These are phyloP conservation scores for Pica pica DNA, from an alignment of 2,113 vertebrate genomes.

Conservation along the genomic window DNA sequence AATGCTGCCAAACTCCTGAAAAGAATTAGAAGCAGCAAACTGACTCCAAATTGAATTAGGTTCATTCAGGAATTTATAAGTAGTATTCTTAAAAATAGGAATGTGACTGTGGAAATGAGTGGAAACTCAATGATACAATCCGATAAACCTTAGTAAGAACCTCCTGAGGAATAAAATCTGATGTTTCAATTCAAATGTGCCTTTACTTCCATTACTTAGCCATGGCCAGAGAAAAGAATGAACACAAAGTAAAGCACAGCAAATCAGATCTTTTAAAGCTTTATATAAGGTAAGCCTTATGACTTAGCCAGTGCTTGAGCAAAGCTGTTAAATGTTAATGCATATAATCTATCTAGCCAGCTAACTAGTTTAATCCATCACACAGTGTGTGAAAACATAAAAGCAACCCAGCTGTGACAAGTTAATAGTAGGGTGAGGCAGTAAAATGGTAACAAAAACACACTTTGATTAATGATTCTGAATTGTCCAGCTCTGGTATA, in stretches of 20 bases:
- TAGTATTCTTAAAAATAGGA: neutral
- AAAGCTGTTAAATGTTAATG: slow-evolving; percentile 69
- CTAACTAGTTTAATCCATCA: slow-evolving; percentile 79
- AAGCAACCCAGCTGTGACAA: slow-evolving; percentile 69
- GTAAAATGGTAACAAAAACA: slow-evolving; percentile 64
- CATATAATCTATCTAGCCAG: slow-evolving; percentile 71
- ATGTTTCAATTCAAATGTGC: slow-evolving; percentile 37
- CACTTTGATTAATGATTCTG: slow-evolving; percentile 66
- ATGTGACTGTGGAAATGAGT: neutral
- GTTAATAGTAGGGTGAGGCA: slow-evolving; percentile 66
- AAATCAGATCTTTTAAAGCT: slow-evolving; percentile 47
- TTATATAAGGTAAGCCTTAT: slow-evolving; percentile 40
- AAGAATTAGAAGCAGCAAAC: neutral
- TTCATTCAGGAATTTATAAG: slow-evolving; percentile 5
- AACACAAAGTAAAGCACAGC: neutral
- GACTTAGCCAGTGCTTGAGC: slow-evolving; percentile 40
- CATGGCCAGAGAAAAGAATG: slow-evolving; percentile 3
- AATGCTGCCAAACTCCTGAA: neutral
- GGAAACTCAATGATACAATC: neutral
- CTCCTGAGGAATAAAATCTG: slow-evolving; percentile 24
- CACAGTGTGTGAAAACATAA: slow-evolving; percentile 64
- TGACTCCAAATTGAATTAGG: neutral
- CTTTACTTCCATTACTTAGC: slow-evolving; percentile 36
- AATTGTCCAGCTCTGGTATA: slow-evolving; percentile 46
- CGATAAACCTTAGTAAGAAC: neutral